Percentiles rank a stretch among this genome's conserved stretches.
Evolutionary conservation across 2,113 vertebrate species (phyloP).

Genomic region (Sceloporus undulatus): DNA sequence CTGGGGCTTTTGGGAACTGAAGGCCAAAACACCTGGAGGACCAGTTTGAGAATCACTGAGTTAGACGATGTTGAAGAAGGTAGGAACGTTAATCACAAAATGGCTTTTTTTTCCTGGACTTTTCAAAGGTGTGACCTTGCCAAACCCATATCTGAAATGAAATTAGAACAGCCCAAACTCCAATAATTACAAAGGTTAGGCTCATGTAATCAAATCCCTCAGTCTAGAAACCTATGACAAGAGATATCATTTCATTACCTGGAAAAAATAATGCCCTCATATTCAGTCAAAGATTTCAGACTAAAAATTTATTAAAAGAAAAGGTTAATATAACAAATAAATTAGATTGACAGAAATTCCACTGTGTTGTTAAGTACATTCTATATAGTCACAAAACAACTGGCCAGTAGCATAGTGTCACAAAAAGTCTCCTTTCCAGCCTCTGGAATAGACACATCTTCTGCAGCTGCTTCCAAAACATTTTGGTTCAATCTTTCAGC

Average conservation of each 20-base stretch:
- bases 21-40: too few relatives aligned
- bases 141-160: neutral
- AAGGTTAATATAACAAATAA: conserved; percentile 62
- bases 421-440: conserved; percentile 48
- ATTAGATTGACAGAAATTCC: conserved; percentile 72
- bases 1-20: too few relatives aligned
- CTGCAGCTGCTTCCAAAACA: conserved; percentile 67
- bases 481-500: conserved; percentile 74
- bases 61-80: neutral
- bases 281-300: neutral
- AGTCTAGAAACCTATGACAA: neutral
- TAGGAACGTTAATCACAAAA: too few relatives aligned
- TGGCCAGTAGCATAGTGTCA: conserved; percentile 44
- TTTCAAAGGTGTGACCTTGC: neutral
- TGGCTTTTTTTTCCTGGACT: neutral
- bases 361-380: conserved; percentile 61
- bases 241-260: neutral
- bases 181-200: neutral
- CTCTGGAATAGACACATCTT: conserved; percentile 69
- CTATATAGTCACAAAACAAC: conserved; percentile 49
- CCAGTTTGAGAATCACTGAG: too few relatives aligned
- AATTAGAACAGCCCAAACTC: neutral
- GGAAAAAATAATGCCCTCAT: neutral
- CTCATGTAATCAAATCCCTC: conserved; percentile 2
- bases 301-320: conserved; percentile 77